A percentile compares a stretch with the other conserved stretches of the same genome.
Conservation (phyloP, 2,888 invertebrate genomes). For the Drepanosiphum platanoidis region DNA sequence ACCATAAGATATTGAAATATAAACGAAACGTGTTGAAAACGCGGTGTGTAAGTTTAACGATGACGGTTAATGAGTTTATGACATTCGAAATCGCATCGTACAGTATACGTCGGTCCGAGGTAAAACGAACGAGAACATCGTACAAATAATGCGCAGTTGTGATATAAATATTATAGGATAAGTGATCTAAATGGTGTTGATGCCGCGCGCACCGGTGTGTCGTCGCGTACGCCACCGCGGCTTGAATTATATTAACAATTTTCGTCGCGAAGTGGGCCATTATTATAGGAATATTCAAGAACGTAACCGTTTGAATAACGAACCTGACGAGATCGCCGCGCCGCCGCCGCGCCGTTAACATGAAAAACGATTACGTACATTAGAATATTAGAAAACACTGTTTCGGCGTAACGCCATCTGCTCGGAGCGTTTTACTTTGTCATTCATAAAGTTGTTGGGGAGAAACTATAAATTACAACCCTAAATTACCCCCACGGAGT, state of each 20-base stretch:
- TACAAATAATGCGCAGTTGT: no score
- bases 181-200: not conserved
- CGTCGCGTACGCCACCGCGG: not conserved
- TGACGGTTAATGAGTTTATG: no score
- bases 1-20: no score
- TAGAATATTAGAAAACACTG: slow-evolving; percentile 4
- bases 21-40: no score
- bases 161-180: no score
- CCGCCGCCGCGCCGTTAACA: not conserved
- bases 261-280: not conserved
- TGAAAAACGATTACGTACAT: not conserved
- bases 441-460: slow-evolving; percentile 15
- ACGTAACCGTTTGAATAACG: not conserved
- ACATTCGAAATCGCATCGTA: no score
- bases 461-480: slow-evolving; percentile 17
- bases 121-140: no score
- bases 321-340: not conserved
- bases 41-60: no score
- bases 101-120: no score
- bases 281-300: not conserved
- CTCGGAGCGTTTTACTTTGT: not conserved
- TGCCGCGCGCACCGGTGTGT: not conserved
- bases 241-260: not conserved
- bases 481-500: not conserved
- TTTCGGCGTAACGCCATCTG: slow-evolving; percentile 14